Evolutionary conservation across 2,113 vertebrate genomes (phyloP), one percentile per base, ranked within the genome.

Genomic region (Clupea harengus): DNA sequence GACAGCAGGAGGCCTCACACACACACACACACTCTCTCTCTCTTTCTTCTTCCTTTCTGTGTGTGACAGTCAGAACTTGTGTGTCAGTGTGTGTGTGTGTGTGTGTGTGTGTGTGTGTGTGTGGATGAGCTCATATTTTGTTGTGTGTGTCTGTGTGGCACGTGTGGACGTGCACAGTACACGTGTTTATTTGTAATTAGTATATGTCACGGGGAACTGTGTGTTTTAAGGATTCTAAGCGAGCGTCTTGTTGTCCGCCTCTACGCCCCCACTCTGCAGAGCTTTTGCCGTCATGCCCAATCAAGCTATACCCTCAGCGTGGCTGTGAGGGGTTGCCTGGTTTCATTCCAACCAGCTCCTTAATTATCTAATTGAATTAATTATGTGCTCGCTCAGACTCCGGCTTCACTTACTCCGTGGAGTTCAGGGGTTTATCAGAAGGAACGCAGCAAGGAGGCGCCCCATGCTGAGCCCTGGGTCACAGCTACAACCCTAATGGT

Each of bases 351-450:
- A 88, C 88, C 85, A 86, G 84, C 81, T 83, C 50, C 45, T 88
- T 92, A 85, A 83, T 91, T 82, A 87, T 75, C 72, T 91, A 91
- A 93, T 93, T 90, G 84, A 90, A 84, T 92, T 93, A 91, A 92
- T 92, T 47, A 86, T 83, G 28, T 75, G 81, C 64, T 86, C 57
- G 72, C 81, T 46, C 81, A 78, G 85, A 52, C 67, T 81, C 10
- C 18, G 57, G 11, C 72, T n/a, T 9, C 17, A 45, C n/a, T 28
- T 32, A 11, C 20, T 39, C 82, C 13, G 22, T 17, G 46, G 81
- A n/a, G 72, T 78, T 78, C 28, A 78, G 72, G 72, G 72, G 72
- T 32, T 32, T 39, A 78, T 78, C 72, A 1, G 72, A 32, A 78
- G 72, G 15, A 78, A 78, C 13, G 28, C 39, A 39, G 2, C 4